phyloP scores from a whole-genome alignment of 2,797 vertebrate species.

The Crocidura indochinensis region DNA sequence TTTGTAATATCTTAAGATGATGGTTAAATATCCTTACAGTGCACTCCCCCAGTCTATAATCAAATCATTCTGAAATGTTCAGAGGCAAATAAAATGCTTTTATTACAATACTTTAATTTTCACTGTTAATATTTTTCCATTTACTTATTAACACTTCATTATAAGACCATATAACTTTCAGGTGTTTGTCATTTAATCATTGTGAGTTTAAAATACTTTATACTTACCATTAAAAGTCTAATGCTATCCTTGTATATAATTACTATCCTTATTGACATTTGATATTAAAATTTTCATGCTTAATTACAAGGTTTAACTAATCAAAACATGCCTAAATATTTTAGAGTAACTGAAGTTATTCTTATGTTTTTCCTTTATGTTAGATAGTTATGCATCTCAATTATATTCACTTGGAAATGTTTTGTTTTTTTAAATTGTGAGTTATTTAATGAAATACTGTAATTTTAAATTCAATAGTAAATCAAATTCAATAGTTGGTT shows the following conservation, averaged over 20 bases:
- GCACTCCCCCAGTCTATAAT: neutral
- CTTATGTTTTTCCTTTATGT: neutral
- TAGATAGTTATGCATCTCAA: neutral
- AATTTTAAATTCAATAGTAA: neutral
- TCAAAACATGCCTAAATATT: neutral
- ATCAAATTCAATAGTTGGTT: neutral
- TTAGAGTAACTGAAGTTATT: neutral
- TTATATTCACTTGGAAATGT: conserved; percentile 16
- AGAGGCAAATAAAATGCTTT: neutral
- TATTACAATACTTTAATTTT: conserved; percentile 36
- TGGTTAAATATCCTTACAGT: conserved; percentile 25
- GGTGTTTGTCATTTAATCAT: no score
- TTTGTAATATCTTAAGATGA: conserved; percentile 14
- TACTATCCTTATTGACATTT: no score
- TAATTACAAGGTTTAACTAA: conserved; percentile 1
- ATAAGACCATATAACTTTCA: no score
- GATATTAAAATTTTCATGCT: neutral
- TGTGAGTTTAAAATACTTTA: no score
- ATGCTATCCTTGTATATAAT: no score
- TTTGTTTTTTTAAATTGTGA: neutral
- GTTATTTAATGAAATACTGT: neutral
- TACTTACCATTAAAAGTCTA: no score
- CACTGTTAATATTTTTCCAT: neutral
- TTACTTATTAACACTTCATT: neutral
- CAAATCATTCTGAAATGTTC: neutral